Evolutionary conservation across 2,888 invertebrate genomes (phyloP), one percentile per base, ranked within the genome.

Genomic region (Drosophila antonietae): DNA sequence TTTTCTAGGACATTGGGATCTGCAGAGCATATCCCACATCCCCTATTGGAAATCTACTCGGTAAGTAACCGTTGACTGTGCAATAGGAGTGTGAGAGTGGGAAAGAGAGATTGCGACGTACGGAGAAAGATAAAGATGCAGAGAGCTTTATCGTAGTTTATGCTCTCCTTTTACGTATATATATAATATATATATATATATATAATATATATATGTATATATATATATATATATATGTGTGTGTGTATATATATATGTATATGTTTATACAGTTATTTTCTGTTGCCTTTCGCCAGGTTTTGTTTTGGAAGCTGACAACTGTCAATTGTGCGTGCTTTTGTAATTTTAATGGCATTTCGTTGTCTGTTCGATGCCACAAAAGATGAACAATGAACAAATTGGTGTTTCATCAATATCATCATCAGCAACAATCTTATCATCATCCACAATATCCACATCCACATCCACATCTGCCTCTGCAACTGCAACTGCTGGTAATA

Each of bases 381-480:
- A 90, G 82, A 90, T 85, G 85, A 90, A 88, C 91, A 90, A 91
- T 91, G 91, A 91, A 91, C 87, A 83, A 85, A 80, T 87, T 90
- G 88, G 67, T 68, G 70, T 63, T 64, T 68, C 83, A 80, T 74
- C 83, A 59, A 63, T 73, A 58, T 75, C 79, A 76, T 71, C 65
- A 35, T 35, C 51, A 53, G 58, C 90, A 77, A 56, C 75, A 72
- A 68, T 70, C 64, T 53, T 65, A 73, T 35, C 56, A 61, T 35
- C 56, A 58, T 33, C 66, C 41, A n/a, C 59, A 51, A 61, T 61
- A 58, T 57, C 59, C 56, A 56, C 67, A 62, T 52, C 80, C 68
- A 69, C 80, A 41, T 56, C 58, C 2, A 6, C 63, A 60, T 55
- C 58, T 53, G 52, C 64, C 57, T 51, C 75, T 70, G 70, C 81